These are phyloP conservation scores for Elaphurus davidianus DNA, from an alignment of 2,113 vertebrate species.

Conservation along the genomic window DNA sequence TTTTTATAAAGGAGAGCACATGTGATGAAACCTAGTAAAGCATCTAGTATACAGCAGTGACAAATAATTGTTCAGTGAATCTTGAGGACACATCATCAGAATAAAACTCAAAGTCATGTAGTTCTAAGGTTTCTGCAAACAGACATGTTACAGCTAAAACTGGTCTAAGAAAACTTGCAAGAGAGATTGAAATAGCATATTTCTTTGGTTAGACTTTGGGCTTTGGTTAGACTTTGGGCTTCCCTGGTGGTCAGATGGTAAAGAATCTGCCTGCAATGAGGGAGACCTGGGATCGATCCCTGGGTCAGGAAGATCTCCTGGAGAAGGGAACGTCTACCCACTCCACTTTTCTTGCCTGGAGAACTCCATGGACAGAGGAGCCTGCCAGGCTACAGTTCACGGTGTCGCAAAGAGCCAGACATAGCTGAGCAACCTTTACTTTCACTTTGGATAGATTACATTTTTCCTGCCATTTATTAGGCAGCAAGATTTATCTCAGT, in stretches of 20 bases:
- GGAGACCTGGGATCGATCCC: accelerated
- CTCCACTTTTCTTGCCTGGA: not conserved
- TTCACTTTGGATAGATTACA: not conserved
- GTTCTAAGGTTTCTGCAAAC: not conserved
- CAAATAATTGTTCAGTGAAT: not conserved
- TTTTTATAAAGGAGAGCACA: not conserved
- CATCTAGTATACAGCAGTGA: not conserved
- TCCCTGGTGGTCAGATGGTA: not conserved
- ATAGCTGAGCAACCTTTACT: not conserved
- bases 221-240: not conserved
- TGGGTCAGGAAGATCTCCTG: not conserved
- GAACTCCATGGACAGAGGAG: not conserved
- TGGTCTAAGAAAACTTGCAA: not conserved
- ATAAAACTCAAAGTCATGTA: not conserved
- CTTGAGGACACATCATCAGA: not conserved
- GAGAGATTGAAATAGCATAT: not conserved
- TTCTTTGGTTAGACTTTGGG: not conserved
- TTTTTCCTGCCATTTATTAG: not conserved
- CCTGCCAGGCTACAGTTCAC: not conserved
- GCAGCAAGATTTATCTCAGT: not conserved
- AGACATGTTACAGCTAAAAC: not conserved
- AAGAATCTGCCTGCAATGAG: not conserved
- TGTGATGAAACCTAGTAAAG: not conserved
- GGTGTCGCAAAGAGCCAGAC: not conserved
- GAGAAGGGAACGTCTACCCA: not conserved